Evolutionary conservation across 1,140 invertebrate genomes (phyloP), one percentile per base, ranked within the genome.

Genomic region (Hermetia illucens): DNA sequence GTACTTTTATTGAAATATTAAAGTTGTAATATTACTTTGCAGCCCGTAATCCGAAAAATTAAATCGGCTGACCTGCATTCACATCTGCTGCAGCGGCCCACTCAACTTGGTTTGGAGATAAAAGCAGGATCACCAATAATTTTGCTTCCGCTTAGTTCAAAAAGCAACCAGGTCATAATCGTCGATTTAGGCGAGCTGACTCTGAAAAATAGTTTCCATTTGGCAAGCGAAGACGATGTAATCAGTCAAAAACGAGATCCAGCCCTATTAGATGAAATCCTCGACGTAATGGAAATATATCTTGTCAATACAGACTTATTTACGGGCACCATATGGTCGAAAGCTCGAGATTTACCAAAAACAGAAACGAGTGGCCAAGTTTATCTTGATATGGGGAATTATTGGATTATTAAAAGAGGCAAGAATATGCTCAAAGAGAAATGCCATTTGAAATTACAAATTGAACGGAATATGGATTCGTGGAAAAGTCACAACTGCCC

Each of bases 221-320:
- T 71, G 36, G 72, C 79, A 2, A 70, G 67, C n/a, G 62, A 70
- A 17, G 48, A 58, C 2, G 64, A 60, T 9, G 70, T 73, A 16
- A 70, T 74, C 33, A 74, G 72, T 53, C 60, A 61, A 27, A 53
- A 62, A 27, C 44, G 53, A 18, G 58, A 62, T 24, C 43, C 46
- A 21, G 25, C 46, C 3, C 38, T 36, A 5, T 36, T 42, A 10
- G 49, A 49, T 44, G 62, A 64, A 46, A 51, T 90, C 9, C 49
- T 89, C 5, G 84, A 91, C 53, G 72, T 87, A 1, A 83, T 87
- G 72, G 63, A 66, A 33, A 65, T 91, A 2, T 71, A 81, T 41
- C 53, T 93, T 22, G 70, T 79, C 4, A 84, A 90, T 45, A 88
- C 90, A 69, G 83, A 90, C 55, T 61, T 90, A 2, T 84, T 78